These are phyloP conservation scores for Cossypha caffra DNA, from an alignment of 2,797 vertebrate genomes.

Conservation along the genomic window DNA sequence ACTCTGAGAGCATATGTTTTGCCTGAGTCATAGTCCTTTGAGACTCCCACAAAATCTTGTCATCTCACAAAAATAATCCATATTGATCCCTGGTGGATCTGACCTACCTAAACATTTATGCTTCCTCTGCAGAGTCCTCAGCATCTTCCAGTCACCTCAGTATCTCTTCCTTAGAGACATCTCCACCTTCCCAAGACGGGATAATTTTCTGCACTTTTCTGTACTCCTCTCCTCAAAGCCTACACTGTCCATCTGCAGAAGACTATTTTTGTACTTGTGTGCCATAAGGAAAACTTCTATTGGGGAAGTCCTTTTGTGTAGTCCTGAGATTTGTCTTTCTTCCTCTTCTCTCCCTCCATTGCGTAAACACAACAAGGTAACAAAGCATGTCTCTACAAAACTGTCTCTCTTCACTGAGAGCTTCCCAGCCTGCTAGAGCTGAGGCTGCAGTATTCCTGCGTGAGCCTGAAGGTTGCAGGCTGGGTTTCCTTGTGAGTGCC, in stretches of 20 bases:
- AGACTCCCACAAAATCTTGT: background rate
- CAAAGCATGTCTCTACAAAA: background rate
- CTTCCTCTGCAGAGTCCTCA: background rate
- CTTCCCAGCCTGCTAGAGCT: conserved; percentile 27
- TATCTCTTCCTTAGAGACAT: background rate
- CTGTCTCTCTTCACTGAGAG: background rate
- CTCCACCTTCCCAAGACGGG: background rate
- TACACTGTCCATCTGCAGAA: background rate
- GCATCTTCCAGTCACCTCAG: background rate
- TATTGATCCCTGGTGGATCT: background rate
- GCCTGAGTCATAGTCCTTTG: background rate
- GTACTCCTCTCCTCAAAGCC: background rate
- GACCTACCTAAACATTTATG: background rate
- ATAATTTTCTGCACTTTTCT: background rate
- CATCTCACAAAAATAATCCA: background rate
- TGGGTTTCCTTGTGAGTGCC: conserved; percentile 46
- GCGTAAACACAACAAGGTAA: background rate
- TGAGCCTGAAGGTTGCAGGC: conserved; percentile 23
- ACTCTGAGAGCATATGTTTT: background rate
- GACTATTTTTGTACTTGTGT: background rate
- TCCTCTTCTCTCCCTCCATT: background rate
- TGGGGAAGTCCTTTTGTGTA: background rate
- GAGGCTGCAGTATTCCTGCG: conserved; percentile 5
- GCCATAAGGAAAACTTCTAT: background rate
- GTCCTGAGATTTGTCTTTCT: background rate